Conservation (phyloP, 2,888 invertebrate genomes). For the Tortricodes alternella region DNA sequence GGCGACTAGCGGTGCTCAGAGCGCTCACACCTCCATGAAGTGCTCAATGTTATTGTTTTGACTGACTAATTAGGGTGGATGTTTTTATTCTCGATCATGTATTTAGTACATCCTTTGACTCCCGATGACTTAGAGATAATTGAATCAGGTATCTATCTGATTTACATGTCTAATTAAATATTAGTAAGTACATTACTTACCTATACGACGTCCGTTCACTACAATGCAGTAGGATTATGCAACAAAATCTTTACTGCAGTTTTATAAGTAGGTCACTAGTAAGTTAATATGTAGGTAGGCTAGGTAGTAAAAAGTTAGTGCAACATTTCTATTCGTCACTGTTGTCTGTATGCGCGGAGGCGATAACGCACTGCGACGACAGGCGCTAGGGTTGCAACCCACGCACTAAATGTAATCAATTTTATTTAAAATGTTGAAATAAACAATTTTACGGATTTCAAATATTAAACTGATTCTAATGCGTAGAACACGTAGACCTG, state of each 20-base stretch:
- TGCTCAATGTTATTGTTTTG: slow-evolving; percentile 74
- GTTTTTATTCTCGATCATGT: slow-evolving; percentile 47
- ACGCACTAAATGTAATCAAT: neutral
- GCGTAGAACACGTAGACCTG: too few relatives aligned
- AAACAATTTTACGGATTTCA: too few relatives aligned
- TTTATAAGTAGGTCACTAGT: slow-evolving; percentile 50
- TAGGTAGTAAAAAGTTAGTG: slow-evolving; percentile 57
- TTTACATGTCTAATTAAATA: neutral
- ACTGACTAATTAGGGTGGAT: slow-evolving; percentile 69
- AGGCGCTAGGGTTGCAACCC: slow-evolving; percentile 58
- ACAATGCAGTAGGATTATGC: slow-evolving; percentile 5
- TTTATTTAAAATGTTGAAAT: neutral
- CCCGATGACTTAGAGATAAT: too few relatives aligned
- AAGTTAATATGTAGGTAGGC: slow-evolving; percentile 48
- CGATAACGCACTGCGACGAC: slow-evolving; percentile 69
- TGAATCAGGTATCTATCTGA: too few relatives aligned
- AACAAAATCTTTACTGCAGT: slow-evolving; percentile 30
- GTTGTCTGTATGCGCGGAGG: slow-evolving; percentile 59
- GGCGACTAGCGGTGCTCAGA: slow-evolving; percentile 78
- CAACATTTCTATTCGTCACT: slow-evolving; percentile 65
- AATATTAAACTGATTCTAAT: too few relatives aligned
- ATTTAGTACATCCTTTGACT: too few relatives aligned
- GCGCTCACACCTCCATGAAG: slow-evolving; percentile 74
- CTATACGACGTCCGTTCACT: neutral
- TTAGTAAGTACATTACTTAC: neutral